phyloP scores from a whole-genome alignment of 2,888 invertebrate genomes.

The Euclidia mi region DNA sequence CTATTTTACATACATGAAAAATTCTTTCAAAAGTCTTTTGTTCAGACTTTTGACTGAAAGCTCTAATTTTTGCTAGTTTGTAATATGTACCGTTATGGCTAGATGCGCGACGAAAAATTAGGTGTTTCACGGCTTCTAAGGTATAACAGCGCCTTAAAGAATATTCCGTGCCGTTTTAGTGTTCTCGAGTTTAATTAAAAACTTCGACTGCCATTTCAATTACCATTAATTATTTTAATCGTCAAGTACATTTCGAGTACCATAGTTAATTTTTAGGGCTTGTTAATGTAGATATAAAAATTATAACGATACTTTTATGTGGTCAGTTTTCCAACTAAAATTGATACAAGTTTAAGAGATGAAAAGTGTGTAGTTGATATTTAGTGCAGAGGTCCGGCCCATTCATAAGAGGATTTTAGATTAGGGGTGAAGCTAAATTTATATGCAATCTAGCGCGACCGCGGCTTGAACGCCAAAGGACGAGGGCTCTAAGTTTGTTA shows the following conservation, averaged over 20 bases:
- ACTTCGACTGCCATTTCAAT: slow-evolving; percentile 50
- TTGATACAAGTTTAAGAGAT: background rate
- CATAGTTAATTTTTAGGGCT: slow-evolving; percentile 18
- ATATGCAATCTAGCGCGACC: slow-evolving; percentile 69
- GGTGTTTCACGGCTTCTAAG: too few relatives aligned
- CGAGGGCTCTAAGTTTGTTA: slow-evolving; percentile 80
- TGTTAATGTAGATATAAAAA: too few relatives aligned
- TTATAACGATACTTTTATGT: too few relatives aligned
- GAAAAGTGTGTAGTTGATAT: background rate
- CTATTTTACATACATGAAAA: too few relatives aligned
- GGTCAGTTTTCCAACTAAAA: too few relatives aligned
- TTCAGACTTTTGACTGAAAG: too few relatives aligned
- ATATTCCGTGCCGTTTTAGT: slow-evolving; percentile 58
- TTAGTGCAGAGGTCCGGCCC: background rate
- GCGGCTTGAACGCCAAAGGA: slow-evolving; percentile 68
- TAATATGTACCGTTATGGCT: too few relatives aligned
- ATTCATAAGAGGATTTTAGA: slow-evolving; percentile 39
- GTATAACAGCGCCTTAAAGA: too few relatives aligned
- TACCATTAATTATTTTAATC: slow-evolving; percentile 45
- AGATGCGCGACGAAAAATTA: too few relatives aligned
- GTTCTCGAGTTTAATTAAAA: slow-evolving; percentile 62
- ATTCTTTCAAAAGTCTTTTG: too few relatives aligned
- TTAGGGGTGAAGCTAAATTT: slow-evolving; percentile 64
- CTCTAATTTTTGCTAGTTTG: too few relatives aligned
- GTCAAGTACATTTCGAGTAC: slow-evolving; percentile 17